Conservation (phyloP, 1,140 invertebrate genomes). For the Drosophila takahashii region DNA sequence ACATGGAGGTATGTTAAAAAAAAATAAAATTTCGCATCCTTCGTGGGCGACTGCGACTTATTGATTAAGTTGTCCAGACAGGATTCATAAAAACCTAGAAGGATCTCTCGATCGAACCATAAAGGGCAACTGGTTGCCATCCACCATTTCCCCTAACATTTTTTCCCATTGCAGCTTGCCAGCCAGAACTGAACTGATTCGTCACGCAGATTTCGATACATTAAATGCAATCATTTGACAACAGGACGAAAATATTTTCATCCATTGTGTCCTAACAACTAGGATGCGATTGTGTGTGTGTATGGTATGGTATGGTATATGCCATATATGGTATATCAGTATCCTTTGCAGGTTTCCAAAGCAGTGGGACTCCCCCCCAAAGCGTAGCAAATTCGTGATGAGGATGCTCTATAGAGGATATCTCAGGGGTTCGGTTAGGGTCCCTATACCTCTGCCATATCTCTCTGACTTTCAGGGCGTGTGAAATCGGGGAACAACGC, state of each 20-base stretch:
- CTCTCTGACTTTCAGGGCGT: constrained; percentile 22
- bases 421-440: constrained; percentile 2
- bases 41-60: constrained; percentile 21
- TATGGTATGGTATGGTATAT: constrained; percentile 2
- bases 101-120: constrained; percentile 61
- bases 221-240: constrained; percentile 85
- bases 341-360: constrained; percentile 21
- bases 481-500: constrained; percentile 55
- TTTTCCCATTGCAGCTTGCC: constrained; percentile 44
- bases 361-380: constrained; percentile 71
- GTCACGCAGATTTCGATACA: constrained; percentile 84
- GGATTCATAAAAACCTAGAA: constrained; percentile 48
- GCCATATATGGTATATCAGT: not conserved
- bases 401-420: constrained; percentile 43
- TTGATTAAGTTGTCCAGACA: constrained; percentile 64
- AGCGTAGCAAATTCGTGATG: constrained; percentile 73
- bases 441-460: not conserved
- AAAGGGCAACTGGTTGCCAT: constrained; percentile 69
- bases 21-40: constrained; percentile 19
- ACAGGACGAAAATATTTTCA: constrained; percentile 84
- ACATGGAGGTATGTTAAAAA: constrained; percentile 4
- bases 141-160: constrained; percentile 5
- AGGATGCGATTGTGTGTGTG: constrained; percentile 21
- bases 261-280: constrained; percentile 81
- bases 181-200: constrained; percentile 71